phyloP scores from a whole-genome alignment of 2,888 invertebrate genomes.

The Cremastobaeus sp. region DNA sequence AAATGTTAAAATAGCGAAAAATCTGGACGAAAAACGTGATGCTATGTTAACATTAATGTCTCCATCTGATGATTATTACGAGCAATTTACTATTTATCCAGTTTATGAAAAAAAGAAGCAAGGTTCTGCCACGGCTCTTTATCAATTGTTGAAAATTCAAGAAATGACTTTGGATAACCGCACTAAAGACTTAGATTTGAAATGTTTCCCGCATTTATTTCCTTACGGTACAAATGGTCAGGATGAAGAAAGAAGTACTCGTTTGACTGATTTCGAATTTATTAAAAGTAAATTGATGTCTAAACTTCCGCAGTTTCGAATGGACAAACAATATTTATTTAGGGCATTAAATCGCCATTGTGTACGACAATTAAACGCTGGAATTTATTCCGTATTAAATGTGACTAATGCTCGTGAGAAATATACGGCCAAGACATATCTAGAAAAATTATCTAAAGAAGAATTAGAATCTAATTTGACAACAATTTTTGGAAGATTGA shows the following conservation, averaged over 20 bases:
- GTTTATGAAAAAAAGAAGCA: constrained; percentile 33
- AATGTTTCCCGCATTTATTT: constrained; percentile 62
- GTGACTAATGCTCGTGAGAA: no score
- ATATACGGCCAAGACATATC: no score
- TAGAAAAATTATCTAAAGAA: constrained; percentile 19
- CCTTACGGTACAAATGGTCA: constrained; percentile 41
- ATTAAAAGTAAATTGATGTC: constrained; percentile 64
- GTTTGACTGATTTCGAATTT: constrained; percentile 58
- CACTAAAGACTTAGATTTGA: no score
- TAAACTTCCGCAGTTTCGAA: constrained; percentile 63
- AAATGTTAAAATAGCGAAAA: no score
- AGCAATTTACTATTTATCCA: constrained; percentile 48
- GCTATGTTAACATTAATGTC: background rate
- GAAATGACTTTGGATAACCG: no score
- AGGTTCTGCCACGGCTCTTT: constrained; percentile 54
- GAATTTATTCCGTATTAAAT: no score
- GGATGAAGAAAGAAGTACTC: constrained; percentile 28
- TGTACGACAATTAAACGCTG: no score
- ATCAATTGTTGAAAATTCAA: constrained; percentile 54
- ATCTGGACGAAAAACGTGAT: no score
- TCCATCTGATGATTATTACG: constrained; percentile 31
- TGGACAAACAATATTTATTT: constrained; percentile 66
- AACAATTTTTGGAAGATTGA: constrained; percentile 57
- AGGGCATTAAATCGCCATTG: no score
- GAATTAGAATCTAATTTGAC: constrained; percentile 28